These are phyloP conservation scores for Drosophila colorata DNA, from an alignment of 2,888 invertebrate species.

Conservation along the genomic window DNA sequence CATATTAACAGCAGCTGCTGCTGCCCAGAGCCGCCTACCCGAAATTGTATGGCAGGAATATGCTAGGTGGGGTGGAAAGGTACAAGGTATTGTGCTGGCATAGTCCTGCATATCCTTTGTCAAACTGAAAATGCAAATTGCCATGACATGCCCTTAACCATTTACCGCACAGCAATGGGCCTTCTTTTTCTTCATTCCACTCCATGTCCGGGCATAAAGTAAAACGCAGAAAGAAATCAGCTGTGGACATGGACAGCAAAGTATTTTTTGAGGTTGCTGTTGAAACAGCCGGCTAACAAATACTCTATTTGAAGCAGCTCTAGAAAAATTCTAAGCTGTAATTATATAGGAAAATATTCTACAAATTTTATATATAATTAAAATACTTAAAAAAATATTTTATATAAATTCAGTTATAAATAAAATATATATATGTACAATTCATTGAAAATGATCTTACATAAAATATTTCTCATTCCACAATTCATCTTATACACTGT, in stretches of 20 bases:
- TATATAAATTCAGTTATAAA: too few species aligned
- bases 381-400: too few species aligned
- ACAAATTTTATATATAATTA: too few species aligned
- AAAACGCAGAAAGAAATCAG: slow-evolving; percentile 74
- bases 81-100: slow-evolving; percentile 27
- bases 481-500: too few species aligned
- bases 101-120: slow-evolving; percentile 76
- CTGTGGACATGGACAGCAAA: slow-evolving; percentile 47
- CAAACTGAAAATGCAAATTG: slow-evolving; percentile 79
- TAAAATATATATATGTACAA: too few species aligned
- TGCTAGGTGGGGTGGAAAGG: not conserved
- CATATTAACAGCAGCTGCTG: slow-evolving; percentile 77
- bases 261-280: not conserved
- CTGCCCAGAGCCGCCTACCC: slow-evolving; percentile 25
- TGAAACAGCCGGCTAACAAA: slow-evolving; percentile 1
- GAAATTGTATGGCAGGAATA: slow-evolving; percentile 26
- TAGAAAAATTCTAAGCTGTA: too few species aligned
- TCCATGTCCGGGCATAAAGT: slow-evolving; percentile 62
- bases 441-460: too few species aligned
- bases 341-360: too few species aligned
- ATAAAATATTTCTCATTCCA: too few species aligned
- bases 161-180: slow-evolving; percentile 49
- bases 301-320: slow-evolving; percentile 10
- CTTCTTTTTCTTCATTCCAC: slow-evolving; percentile 37
- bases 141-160: slow-evolving; percentile 80